Evolutionary conservation across 1,140 invertebrate genomes (phyloP).

Genomic region (Drosophila elegans): DNA sequence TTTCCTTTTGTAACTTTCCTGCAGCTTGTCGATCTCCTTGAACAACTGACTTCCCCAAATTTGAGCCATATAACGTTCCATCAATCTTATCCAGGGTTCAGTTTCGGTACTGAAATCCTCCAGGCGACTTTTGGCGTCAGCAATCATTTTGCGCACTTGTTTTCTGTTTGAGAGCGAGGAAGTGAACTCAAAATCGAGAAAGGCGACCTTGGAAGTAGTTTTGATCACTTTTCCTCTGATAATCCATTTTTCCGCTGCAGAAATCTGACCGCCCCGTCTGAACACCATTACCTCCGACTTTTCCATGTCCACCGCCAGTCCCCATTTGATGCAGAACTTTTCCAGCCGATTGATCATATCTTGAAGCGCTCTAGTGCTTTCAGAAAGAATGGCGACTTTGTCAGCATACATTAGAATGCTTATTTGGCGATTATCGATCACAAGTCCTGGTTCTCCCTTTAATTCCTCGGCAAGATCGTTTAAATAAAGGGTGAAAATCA

Average conservation of each 20-base stretch:
- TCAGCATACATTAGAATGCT: conserved; percentile 3
- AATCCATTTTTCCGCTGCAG: conserved; percentile 4
- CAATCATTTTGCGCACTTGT: conserved; percentile 6
- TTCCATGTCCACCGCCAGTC: not conserved
- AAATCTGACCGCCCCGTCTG: not conserved
- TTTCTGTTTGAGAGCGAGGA: not conserved
- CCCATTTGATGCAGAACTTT: conserved; percentile 2
- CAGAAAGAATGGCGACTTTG: conserved; percentile 1
- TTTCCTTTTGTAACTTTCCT: not conserved
- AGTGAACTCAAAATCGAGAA: conserved; percentile 3
- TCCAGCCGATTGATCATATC: conserved; percentile 19
- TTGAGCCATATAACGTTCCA: conserved; percentile 1
- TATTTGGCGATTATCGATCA: conserved; percentile 12
- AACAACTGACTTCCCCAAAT: not conserved
- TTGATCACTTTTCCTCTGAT: conserved; percentile 6
- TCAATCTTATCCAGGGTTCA: conserved; percentile 1
- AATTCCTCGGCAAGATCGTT: conserved; percentile 17
- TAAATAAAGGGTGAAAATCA: conserved; percentile 7
- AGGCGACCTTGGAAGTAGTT: not conserved
- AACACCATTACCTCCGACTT: conserved; percentile 11
- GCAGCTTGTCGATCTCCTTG: not conserved
- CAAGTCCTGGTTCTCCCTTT: conserved; percentile 2
- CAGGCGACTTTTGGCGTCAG: not conserved
- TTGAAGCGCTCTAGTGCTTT: not conserved
- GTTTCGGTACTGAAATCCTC: not conserved